Base-by-base conservation (phyloP, 2,797 vertebrate genomes). In the Gymnocypris eckloni region DNA sequence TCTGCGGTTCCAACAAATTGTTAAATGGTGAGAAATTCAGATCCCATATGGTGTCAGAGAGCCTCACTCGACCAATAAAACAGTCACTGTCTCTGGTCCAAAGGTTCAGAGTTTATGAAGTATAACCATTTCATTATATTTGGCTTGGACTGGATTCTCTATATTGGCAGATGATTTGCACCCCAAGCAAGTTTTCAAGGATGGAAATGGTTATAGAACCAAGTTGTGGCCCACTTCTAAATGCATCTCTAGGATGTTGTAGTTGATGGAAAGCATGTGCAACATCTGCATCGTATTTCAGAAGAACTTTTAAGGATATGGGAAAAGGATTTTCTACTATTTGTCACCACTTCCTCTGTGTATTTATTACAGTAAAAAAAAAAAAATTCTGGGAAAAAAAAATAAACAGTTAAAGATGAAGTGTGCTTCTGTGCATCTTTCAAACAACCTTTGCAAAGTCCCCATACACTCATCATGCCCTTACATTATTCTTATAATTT, bases 191-290 rank as follows among this genome's bases (percentile, higher is more conserved):
- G 22, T 39, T 80, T 85, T 79, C n/a, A 56, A 22, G 37, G 66
- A 56, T 45, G 48, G 20, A 20, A 43, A 28, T 69, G 37, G 48
- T 86, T 81, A 56, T 43, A 86, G 54, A 80, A 50, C 69, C 56
- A 28, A 13, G 15, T 11, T 39, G 54, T 69, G 70, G 37, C 20
- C 43, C 4, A 25, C 33, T 20, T 81, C 16, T 61, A 45, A 59
- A 59, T n/a, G 9, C 37, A 16, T 56, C 25, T 83, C 67, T 6
- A 28, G 1, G 39, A 79, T 83, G 70, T 73, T 61, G 79, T 71
- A 54, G 82, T 84, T 85, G 52, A 75, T 76, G 45, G 4, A 71
- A 78, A 82, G 22, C 85, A 86, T 81, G 41, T 79, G 41, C 20
- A 79, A 81, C 70, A 73, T 86, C 66, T 86, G 75, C 59, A 20